A percentile compares a stretch with the other conserved stretches of the same genome.
phyloP scores from a whole-genome alignment of 2,888 invertebrate species.

The Nebria brevicollis region DNA sequence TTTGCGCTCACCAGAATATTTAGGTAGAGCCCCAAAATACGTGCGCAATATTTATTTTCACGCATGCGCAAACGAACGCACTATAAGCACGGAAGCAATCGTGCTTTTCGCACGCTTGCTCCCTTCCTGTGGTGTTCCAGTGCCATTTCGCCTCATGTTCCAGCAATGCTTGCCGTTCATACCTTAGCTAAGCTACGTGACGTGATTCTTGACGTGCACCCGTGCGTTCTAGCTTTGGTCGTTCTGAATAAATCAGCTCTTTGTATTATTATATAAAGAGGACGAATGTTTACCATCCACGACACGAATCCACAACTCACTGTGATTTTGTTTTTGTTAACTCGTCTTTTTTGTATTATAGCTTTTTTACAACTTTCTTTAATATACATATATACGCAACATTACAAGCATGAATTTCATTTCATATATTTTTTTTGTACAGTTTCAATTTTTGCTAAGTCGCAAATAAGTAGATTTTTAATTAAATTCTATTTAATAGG shows the following conservation, averaged over 20 bases:
- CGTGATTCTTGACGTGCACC: not conserved
- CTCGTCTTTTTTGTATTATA: not conserved
- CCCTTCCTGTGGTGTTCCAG: not conserved
- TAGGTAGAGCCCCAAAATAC: not conserved
- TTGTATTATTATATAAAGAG: not conserved
- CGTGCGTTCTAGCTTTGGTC: not conserved
- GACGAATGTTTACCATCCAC: not conserved
- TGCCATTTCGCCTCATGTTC: not conserved
- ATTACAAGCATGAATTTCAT: too few relatives aligned
- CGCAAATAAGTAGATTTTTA: too few relatives aligned
- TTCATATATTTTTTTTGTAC: too few relatives aligned
- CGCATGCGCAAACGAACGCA: not conserved
- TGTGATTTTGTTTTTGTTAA: not conserved
- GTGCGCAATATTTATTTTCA: not conserved
- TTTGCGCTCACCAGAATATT: slow-evolving; percentile 18
- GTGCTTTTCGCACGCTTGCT: not conserved
- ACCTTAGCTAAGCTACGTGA: not conserved
- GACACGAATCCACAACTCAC: not conserved
- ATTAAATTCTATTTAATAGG: too few relatives aligned
- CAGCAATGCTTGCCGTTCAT: not conserved
- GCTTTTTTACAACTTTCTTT: not conserved
- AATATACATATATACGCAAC: too few relatives aligned
- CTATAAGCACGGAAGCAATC: not conserved
- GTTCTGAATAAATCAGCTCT: slow-evolving; percentile 1
- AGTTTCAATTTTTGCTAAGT: too few relatives aligned